Evolutionary conservation across 2,888 invertebrate species (phyloP), one percentile per base, ranked within the genome.

Genomic region (Choristoneura rosaceana): DNA sequence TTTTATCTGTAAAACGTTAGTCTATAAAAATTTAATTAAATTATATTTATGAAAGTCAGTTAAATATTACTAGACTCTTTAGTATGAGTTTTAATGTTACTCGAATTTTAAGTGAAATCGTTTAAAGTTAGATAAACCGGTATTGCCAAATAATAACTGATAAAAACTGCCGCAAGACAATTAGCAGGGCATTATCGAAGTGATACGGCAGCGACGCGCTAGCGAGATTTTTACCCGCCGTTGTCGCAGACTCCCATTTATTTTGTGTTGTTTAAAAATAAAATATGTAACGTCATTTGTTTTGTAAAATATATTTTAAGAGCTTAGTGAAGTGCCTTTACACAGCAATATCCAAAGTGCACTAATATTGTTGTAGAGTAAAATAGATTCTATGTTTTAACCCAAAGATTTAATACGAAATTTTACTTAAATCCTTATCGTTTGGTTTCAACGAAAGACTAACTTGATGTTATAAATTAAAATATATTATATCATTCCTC

Each of bases 351-450:
- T 9, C 10, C 50, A 5, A 47, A 33, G 38, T 59, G 59, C 68
- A 73, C 45, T 45, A 61, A 58, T 34, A 66, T 67, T 68, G 47
- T 64, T 68, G 63, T 38, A 38, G 7, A 38, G 5, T 4, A 38
- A 5, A 38, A 38, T 67, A 66, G 33, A 58, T 52, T 34, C 52
- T 71, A 68, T 52, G 41, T 63, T 68, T 55, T 75, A 76, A 78
- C 75, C 82, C 81, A 81, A 82, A 81, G 81, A 80, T 77, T 79
- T 77, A 74, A 71, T 73, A 67, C 70, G 62, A 74, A 70, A 70
- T 58, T 74, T 70, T 70, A 73, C 59, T 69, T 69, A 74, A 74
- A 67, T 60, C 14, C 17, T 67, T 67, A 67, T 17, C 52, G 63
- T 64, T 73, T 69, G 52, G 64, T 68, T 64, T 73, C 68, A 73